phyloP scores from a whole-genome alignment of 2,113 vertebrate species.

The Catharus minimus region DNA sequence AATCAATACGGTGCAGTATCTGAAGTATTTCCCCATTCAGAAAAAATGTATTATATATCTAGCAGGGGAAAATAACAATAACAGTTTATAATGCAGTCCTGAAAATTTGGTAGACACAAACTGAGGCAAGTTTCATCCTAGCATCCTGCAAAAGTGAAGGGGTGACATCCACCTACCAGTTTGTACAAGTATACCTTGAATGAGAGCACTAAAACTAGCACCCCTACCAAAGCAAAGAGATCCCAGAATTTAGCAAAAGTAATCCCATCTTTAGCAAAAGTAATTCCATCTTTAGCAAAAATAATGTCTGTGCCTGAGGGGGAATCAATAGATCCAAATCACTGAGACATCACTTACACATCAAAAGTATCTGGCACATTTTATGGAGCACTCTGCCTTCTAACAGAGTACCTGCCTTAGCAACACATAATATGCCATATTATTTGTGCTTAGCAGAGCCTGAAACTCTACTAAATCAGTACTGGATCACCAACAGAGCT shows the following conservation, averaged over 20 bases:
- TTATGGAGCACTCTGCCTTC: not conserved
- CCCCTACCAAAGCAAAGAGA: not conserved
- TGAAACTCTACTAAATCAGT: not conserved
- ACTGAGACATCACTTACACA: not conserved
- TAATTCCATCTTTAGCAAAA: not conserved
- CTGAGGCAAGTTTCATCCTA: not conserved
- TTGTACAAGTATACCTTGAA: not conserved
- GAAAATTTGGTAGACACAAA: not conserved
- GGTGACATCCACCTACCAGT: not conserved
- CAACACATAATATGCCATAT: not conserved
- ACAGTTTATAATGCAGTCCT: not conserved
- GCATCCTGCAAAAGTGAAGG: not conserved
- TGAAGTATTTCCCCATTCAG: not conserved
- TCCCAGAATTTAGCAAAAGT: not conserved
- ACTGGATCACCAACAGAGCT: not conserved
- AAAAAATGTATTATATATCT: not conserved
- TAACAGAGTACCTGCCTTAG: not conserved
- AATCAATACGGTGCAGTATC: not conserved
- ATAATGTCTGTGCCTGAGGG: not conserved
- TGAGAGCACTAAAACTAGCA: not conserved
- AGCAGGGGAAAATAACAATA: not conserved
- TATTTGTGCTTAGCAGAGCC: not conserved
- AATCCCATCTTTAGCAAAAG: no score
- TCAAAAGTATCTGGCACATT: not conserved
- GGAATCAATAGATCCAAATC: not conserved